phyloP scores from a whole-genome alignment of 2,797 vertebrate species.

The Rhincodon typus region DNA sequence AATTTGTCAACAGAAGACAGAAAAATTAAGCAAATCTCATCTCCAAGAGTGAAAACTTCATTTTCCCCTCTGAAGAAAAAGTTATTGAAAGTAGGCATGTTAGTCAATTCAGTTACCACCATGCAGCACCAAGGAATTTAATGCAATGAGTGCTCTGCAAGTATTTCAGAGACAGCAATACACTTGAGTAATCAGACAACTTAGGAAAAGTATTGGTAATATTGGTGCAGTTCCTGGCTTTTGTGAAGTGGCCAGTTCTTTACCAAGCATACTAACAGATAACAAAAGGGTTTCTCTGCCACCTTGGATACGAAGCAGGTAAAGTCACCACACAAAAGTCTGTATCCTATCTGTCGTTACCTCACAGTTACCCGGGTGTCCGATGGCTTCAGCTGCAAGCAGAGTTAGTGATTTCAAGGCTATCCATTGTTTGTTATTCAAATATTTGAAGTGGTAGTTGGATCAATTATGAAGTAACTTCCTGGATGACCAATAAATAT shows the following conservation, averaged over 20 bases:
- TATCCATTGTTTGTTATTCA: background rate
- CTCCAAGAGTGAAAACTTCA: background rate
- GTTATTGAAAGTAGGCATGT: background rate
- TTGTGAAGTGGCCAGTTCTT: background rate
- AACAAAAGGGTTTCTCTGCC: background rate
- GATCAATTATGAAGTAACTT: background rate
- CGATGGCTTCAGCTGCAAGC: background rate
- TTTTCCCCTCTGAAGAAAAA: background rate
- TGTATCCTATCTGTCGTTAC: background rate
- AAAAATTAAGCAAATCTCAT: background rate
- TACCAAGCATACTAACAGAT: background rate
- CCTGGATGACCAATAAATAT: background rate
- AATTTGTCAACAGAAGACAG: background rate
- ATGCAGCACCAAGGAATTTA: background rate
- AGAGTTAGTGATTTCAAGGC: background rate
- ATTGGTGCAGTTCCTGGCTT: background rate
- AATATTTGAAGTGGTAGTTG: background rate
- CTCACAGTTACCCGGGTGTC: no score
- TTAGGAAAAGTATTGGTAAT: background rate
- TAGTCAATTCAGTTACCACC: background rate
- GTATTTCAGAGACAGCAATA: background rate
- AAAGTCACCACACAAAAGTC: background rate
- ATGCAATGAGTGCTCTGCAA: background rate
- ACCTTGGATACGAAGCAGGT: background rate
- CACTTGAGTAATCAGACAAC: background rate